Percentiles rank a stretch among this genome's conserved stretches.
These are phyloP conservation scores for Andrena trimmerana DNA, from an alignment of 2,888 invertebrate genomes.

Conservation along the genomic window DNA sequence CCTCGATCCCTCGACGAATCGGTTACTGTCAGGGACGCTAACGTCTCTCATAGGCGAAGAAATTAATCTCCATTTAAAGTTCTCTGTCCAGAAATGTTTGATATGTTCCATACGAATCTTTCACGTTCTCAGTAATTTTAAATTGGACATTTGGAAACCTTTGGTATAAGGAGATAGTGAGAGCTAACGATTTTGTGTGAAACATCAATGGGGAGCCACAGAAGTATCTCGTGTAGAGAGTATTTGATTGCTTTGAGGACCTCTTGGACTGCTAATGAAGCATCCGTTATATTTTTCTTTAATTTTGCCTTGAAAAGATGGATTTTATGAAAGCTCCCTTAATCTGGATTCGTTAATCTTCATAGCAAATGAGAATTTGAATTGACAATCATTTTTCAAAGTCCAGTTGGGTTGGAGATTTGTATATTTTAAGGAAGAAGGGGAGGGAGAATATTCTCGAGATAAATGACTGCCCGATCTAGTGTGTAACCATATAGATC, in stretches of 20 bases:
- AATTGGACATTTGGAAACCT: too few species aligned
- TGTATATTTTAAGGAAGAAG: not conserved
- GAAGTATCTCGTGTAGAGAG: too few species aligned
- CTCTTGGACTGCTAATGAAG: too few species aligned
- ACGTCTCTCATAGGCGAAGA: conserved; percentile 38
- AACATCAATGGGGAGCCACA: too few species aligned
- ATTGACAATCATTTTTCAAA: not conserved
- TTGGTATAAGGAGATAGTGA: too few species aligned
- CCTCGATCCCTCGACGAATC: conserved; percentile 68
- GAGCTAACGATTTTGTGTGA: too few species aligned
- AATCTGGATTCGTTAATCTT: too few species aligned
- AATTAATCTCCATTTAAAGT: conserved; percentile 72
- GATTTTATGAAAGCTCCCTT: too few species aligned
- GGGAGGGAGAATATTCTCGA: not conserved
- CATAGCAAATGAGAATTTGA: too few species aligned
- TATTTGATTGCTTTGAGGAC: too few species aligned
- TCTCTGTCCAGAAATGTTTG: conserved; percentile 19
- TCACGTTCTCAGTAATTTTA: not conserved
- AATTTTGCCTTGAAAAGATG: too few species aligned
- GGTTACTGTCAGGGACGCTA: conserved; percentile 62
- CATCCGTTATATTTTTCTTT: too few species aligned
- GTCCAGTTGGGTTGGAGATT: not conserved
- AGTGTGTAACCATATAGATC: conserved; percentile 40
- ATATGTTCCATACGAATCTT: not conserved
- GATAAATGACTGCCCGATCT: conserved; percentile 3